Percentiles rank a stretch among this genome's conserved stretches.
Conservation (phyloP, 2,113 vertebrate species). For the Lepus timidus region DNA sequence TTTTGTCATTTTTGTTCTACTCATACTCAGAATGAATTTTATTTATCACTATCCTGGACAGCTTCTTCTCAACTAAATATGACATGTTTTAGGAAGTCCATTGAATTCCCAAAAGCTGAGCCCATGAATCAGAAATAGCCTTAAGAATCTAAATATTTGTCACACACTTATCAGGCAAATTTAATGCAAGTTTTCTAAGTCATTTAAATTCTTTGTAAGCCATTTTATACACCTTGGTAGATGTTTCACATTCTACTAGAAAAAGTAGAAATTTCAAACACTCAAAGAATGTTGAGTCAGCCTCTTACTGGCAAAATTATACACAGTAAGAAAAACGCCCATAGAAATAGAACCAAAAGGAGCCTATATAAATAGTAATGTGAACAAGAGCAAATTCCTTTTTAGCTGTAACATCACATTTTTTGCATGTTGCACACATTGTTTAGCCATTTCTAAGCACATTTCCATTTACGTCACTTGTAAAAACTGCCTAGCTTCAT, state of each 20-base stretch:
- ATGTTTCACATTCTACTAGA: slow-evolving; percentile 56
- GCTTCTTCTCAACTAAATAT: slow-evolving; percentile 10
- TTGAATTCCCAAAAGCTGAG: slow-evolving; percentile 43
- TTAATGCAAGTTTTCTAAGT: slow-evolving; percentile 50
- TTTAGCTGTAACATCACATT: slow-evolving; percentile 80
- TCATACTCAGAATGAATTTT: slow-evolving; percentile 51
- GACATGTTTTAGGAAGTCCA: not conserved
- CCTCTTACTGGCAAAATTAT: slow-evolving; percentile 69
- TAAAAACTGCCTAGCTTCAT: slow-evolving; percentile 80
- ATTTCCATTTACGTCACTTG: slow-evolving; percentile 83
- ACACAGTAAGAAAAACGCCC: slow-evolving; percentile 69
- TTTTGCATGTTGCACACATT: slow-evolving; percentile 81
- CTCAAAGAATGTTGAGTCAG: slow-evolving; percentile 79
- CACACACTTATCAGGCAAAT: not conserved
- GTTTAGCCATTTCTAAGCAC: slow-evolving; percentile 80
- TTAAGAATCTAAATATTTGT: slow-evolving; percentile 55
- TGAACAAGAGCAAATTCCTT: slow-evolving; percentile 78
- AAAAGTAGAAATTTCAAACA: slow-evolving; percentile 75
- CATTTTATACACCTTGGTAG: slow-evolving; percentile 57
- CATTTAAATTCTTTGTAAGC: slow-evolving; percentile 51
- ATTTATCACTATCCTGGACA: slow-evolving; percentile 1
- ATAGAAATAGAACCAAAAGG: slow-evolving; percentile 72
- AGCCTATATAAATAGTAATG: slow-evolving; percentile 78
- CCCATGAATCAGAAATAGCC: slow-evolving; percentile 43
- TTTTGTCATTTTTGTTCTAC: not conserved